A percentile compares a stretch with the other conserved stretches of the same genome.
Conservation (phyloP, 2,113 vertebrate genomes). For the Lutjanus erythropterus region DNA sequence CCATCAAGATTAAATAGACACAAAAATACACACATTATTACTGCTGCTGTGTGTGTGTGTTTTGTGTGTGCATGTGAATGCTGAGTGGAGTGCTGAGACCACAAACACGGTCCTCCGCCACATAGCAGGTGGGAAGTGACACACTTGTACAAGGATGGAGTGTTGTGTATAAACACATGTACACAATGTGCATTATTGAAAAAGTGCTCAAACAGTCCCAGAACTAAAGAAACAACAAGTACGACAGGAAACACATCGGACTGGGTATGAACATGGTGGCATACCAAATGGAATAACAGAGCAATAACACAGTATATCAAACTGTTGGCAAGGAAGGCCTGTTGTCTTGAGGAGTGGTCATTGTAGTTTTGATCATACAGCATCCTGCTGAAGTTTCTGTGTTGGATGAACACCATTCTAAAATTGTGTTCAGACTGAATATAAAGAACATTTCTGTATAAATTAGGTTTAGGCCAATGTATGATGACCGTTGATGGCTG, state of each 20-base stretch:
- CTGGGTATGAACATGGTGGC: background rate
- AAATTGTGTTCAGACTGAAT: background rate
- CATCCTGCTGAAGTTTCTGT: background rate
- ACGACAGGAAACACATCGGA: background rate
- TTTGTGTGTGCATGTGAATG: slow-evolving; percentile 14
- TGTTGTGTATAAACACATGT: slow-evolving; percentile 6
- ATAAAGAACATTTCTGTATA: slow-evolving; percentile 1
- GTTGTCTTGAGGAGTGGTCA: background rate
- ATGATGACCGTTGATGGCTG: no score
- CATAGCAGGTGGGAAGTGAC: slow-evolving; percentile 43
- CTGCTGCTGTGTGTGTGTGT: slow-evolving; percentile 72
- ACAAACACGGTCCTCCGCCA: slow-evolving; percentile 17
- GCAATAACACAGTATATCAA: background rate
- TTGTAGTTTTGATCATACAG: background rate
- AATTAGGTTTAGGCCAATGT: no score
- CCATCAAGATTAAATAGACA: slow-evolving; percentile 99
- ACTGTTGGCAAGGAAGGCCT: background rate
- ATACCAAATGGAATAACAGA: background rate
- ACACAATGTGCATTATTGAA: background rate
- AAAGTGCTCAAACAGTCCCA: background rate
- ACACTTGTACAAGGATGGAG: slow-evolving; percentile 33
- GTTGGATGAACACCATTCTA: background rate
- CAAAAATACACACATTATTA: slow-evolving; percentile 88
- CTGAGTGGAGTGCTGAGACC: slow-evolving; percentile 23
- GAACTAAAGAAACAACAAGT: background rate